These are phyloP conservation scores for Strigamia crassipes DNA, from an alignment of 2,888 invertebrate species.

Conservation along the genomic window DNA sequence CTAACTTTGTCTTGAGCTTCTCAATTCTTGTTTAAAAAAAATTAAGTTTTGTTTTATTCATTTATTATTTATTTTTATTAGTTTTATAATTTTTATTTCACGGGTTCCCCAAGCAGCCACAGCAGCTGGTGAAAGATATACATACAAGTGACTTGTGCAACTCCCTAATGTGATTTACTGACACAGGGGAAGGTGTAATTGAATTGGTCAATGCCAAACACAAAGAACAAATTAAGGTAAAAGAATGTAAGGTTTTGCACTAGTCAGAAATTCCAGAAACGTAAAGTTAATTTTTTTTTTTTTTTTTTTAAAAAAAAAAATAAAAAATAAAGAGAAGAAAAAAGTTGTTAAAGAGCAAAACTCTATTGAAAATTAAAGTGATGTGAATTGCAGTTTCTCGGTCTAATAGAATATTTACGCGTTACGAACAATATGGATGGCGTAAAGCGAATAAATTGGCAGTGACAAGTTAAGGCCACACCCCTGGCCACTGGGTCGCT, in stretches of 20 bases:
- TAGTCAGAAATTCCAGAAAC: neutral
- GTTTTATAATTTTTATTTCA: neutral
- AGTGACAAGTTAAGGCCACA: constrained; percentile 21
- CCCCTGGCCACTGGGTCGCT: neutral
- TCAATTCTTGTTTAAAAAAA: neutral
- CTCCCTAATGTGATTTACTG: constrained; percentile 1
- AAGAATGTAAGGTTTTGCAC: neutral
- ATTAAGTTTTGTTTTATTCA: neutral
- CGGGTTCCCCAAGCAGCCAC: neutral
- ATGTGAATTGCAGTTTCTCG: neutral
- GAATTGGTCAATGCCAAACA: constrained; percentile 11
- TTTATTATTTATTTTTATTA: neutral
- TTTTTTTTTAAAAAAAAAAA: no score
- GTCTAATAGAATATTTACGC: neutral
- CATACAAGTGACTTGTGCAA: constrained; percentile 15
- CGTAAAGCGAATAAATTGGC: neutral
- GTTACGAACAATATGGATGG: neutral
- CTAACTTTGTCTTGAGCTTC: no score
- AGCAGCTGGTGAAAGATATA: neutral
- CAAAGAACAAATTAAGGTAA: neutral
- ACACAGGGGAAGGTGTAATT: neutral
- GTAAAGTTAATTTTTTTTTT: neutral
- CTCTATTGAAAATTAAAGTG: neutral
- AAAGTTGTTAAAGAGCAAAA: neutral
- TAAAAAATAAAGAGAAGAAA: neutral